A percentile compares a stretch with the other conserved stretches of the same genome.
phyloP scores from a whole-genome alignment of 2,888 invertebrate species.

The Halictus ligatus region DNA sequence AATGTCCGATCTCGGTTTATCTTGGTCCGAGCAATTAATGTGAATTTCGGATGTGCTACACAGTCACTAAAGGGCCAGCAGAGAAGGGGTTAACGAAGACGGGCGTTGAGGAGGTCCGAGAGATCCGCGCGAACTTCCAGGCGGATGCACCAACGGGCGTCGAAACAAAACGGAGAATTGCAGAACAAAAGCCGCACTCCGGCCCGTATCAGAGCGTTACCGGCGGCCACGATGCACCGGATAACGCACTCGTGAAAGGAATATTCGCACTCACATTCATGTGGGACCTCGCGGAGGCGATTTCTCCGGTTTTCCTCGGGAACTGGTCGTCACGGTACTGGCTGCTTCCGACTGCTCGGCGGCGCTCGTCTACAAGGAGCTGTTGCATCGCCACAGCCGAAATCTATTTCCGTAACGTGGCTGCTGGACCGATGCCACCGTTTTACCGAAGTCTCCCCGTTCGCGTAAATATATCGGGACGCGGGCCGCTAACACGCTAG shows the following conservation, averaged over 20 bases:
- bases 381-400: slow-evolving; percentile 71
- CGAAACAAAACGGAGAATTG: neutral
- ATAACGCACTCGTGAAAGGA: slow-evolving; percentile 54
- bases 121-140: slow-evolving; percentile 32
- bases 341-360: slow-evolving; percentile 57
- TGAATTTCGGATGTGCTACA: neutral
- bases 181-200: slow-evolving; percentile 48
- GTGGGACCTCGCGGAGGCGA: slow-evolving; percentile 74
- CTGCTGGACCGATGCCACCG: slow-evolving; percentile 82
- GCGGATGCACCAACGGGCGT: slow-evolving; percentile 39
- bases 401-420: slow-evolving; percentile 76
- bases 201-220: slow-evolving; percentile 9
- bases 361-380: slow-evolving; percentile 61
- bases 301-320: slow-evolving; percentile 75
- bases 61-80: neutral
- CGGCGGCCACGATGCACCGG: slow-evolving; percentile 26
- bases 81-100: neutral
- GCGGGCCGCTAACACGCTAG: slow-evolving; percentile 45
- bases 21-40: no score
- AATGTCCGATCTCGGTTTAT: neutral
- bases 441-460: slow-evolving; percentile 80
- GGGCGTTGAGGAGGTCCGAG: neutral
- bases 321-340: slow-evolving; percentile 76
- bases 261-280: slow-evolving; percentile 80
- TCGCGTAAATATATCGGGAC: slow-evolving; percentile 82